Evolutionary conservation across 1,140 invertebrate species (phyloP).

Genomic region (Drosophila pallidifrons): DNA sequence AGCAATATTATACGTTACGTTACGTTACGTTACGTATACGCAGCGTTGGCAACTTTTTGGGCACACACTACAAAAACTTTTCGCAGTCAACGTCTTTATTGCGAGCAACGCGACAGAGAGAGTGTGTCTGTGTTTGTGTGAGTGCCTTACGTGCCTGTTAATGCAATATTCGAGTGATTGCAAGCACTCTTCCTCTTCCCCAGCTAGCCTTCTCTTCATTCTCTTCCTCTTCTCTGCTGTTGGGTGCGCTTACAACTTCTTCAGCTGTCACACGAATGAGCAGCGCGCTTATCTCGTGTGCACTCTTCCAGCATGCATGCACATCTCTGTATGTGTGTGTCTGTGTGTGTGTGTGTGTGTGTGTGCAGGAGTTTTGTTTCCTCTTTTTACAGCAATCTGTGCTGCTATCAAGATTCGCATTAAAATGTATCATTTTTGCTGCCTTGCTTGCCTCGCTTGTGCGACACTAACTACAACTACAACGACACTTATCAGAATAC

Average conservation of each 20-base stretch:
- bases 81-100: conserved; percentile 72
- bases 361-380: conserved; percentile 69
- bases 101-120: conserved; percentile 39
- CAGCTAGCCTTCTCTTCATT: conserved; percentile 26
- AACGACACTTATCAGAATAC: conserved; percentile 38
- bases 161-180: conserved; percentile 85
- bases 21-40: conserved; percentile 72
- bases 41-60: conserved; percentile 65
- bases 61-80: conserved; percentile 64
- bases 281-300: conserved; percentile 71
- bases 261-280: conserved; percentile 81
- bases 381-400: conserved; percentile 76
- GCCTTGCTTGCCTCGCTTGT: conserved; percentile 42
- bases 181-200: conserved; percentile 53
- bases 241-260: conserved; percentile 74
- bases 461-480: conserved; percentile 50
- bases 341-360: conserved; percentile 31
- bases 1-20: conserved; percentile 61
- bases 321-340: conserved; percentile 30
- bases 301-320: conserved; percentile 56
- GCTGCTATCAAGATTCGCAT: conserved; percentile 84
- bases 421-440: conserved; percentile 85
- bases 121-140: conserved; percentile 34
- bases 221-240: conserved; percentile 4
- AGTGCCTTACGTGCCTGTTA: conserved; percentile 78